A percentile compares a stretch with the other conserved stretches of the same genome.
phyloP scores from a whole-genome alignment of 2,113 vertebrate species.

The Melanerpes formicivorus region DNA sequence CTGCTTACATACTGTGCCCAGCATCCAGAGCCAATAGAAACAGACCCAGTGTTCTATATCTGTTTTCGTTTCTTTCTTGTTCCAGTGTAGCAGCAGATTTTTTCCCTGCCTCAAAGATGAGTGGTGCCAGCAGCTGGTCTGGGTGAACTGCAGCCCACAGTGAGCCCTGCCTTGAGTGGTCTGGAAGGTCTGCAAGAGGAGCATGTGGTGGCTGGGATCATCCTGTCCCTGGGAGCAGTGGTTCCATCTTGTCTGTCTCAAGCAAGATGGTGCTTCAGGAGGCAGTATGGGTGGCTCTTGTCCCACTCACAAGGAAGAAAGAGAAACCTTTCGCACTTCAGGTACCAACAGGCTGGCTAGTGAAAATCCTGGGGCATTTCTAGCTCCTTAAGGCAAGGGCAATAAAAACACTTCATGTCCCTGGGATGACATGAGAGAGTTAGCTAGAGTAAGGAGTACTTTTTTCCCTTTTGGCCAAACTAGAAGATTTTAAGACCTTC shows the following conservation, averaged over 20 bases:
- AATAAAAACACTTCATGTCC: not conserved
- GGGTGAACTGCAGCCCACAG: not conserved
- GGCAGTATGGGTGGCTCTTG: not conserved
- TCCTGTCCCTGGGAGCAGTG: not conserved
- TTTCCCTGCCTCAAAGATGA: not conserved
- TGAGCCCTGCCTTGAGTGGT: not conserved
- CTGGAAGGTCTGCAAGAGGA: not conserved
- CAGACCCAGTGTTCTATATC: not conserved
- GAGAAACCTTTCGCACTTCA: not conserved
- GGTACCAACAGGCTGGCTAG: not conserved
- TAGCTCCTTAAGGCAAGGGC: not conserved
- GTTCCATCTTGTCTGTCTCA: not conserved
- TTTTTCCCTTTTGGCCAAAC: not conserved
- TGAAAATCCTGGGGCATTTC: not conserved
- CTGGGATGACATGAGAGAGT: not conserved
- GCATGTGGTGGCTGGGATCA: rapidly evolving
- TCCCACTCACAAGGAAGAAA: not conserved
- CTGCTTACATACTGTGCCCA: not conserved
- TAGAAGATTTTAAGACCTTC: not conserved
- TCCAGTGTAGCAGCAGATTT: not conserved
- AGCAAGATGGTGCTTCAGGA: not conserved
- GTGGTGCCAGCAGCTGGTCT: not conserved
- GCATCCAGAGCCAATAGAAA: not conserved
- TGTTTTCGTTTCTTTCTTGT: not conserved
- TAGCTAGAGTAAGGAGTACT: not conserved